Evolutionary conservation across 1,140 invertebrate species (phyloP), one percentile per base, ranked within the genome.

Genomic region (Cydia pomonella): DNA sequence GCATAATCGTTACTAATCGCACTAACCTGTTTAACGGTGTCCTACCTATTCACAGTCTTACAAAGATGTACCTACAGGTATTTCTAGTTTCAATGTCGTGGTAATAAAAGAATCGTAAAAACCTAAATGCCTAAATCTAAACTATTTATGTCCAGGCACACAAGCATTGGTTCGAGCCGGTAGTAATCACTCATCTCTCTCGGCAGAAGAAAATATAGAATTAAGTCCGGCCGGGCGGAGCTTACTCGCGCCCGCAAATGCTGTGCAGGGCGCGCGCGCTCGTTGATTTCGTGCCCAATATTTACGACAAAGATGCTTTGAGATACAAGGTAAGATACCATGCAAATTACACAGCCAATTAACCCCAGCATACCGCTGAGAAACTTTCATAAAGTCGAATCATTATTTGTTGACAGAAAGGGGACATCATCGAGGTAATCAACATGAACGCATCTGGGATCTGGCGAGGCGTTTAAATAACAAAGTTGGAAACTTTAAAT

Each of bases 351-450:
- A 69, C 16, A 69, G 29, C 64, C 27, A 38, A 69, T 69, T 33
- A 69, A 69, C 27, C 12, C 7, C 27, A 38, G 33, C 29, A 69
- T 33, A 18, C 71, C 25, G 71, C 71, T 13, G 47, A 59, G 6
- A 9, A 72, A 73, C 50, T 72, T 72, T 72, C 18, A 44, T 72
- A 41, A 47, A 69, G 69, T 77, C 64, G 18, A 50, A 13, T 62
- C 62, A 76, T 71, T 77, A 73, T 86, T 87, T 90, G 78, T 87
- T 77, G 81, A 86, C 88, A 98, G 97, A 98, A 97, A 95, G 98
- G 98, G 83, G 98, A 99, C 89, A 95, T 98, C 80, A 97, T 99
- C 84, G 97, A 98, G 90, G 97, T 99, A 73, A 95, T 98, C 82
- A 97, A 97, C 82, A 98, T 98, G 96, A 97, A 97, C 84, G 96